These are phyloP conservation scores for Emydoidea blandingii DNA, from an alignment of 2,797 vertebrate species.

Conservation along the genomic window DNA sequence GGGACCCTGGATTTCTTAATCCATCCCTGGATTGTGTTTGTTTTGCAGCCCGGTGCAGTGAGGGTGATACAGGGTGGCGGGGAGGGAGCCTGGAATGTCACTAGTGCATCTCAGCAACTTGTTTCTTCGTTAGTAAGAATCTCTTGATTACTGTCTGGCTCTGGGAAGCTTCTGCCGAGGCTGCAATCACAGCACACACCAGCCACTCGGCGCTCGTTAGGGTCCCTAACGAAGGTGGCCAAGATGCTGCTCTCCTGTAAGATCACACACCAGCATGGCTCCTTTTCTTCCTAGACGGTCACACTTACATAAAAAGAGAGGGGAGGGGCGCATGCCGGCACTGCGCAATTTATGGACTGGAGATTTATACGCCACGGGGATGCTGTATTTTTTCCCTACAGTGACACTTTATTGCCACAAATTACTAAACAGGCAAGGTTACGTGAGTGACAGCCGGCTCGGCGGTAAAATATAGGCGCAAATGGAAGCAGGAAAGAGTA, in stretches of 20 bases:
- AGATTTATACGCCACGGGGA: conserved; percentile 64
- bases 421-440: conserved; percentile 70
- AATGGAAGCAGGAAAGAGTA: conserved; percentile 27
- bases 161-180: background rate
- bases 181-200: background rate
- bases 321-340: conserved; percentile 16
- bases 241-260: background rate
- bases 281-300: conserved; percentile 58
- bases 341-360: conserved; percentile 59
- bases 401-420: conserved; percentile 75
- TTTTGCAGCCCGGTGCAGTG: background rate
- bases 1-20: background rate
- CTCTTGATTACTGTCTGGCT: background rate
- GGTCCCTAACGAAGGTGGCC: background rate
- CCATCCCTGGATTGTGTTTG: background rate
- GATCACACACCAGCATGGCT: conserved; percentile 9
- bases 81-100: background rate
- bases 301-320: conserved; percentile 13
- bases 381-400: conserved; percentile 60
- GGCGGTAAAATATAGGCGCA: conserved; percentile 49
- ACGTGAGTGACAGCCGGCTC: conserved; percentile 58
- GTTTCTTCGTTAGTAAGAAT: background rate
- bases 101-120: background rate
- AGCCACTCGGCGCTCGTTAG: background rate
- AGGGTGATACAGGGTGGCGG: background rate